These are phyloP conservation scores for Eciton burchellii DNA, from an alignment of 1,140 invertebrate species.

Conservation along the genomic window DNA sequence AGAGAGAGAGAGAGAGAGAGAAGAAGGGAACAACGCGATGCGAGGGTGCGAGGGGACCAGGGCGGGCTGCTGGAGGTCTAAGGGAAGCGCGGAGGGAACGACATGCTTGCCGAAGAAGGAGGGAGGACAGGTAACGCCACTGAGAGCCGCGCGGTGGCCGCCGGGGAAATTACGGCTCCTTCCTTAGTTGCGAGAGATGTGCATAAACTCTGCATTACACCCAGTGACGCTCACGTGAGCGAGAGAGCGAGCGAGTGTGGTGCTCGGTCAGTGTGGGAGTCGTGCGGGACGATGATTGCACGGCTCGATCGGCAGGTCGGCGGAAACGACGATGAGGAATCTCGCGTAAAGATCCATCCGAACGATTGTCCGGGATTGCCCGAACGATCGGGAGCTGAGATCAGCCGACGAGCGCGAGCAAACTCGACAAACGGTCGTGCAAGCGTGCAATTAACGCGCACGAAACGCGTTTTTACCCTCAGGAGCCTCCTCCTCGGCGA, in stretches of 20 bases:
- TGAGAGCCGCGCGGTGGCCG: slow-evolving; percentile 81
- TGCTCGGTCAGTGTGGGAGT: background rate
- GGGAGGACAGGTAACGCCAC: slow-evolving; percentile 81
- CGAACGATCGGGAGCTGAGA: background rate
- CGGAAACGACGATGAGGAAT: background rate
- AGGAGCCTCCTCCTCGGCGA: background rate
- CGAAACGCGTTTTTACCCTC: background rate
- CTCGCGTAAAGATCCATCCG: background rate
- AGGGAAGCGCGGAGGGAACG: slow-evolving; percentile 67
- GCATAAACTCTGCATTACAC: slow-evolving; percentile 84
- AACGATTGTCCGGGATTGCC: background rate
- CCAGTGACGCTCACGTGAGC: slow-evolving; percentile 77
- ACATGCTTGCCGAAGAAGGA: slow-evolving; percentile 63
- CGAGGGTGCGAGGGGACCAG: slow-evolving; percentile 26
- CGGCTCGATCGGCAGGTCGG: background rate
- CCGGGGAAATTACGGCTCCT: slow-evolving; percentile 84
- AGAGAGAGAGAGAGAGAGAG: slow-evolving; percentile 19
- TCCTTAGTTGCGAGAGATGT: slow-evolving; percentile 82
- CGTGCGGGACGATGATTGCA: background rate
- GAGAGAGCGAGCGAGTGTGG: background rate
- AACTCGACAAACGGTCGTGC: no score
- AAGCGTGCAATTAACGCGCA: no score
- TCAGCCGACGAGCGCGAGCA: background rate
- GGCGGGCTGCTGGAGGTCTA: slow-evolving; percentile 48
- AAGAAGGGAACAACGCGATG: slow-evolving; percentile 27